These are phyloP conservation scores for Dysidea cf. avara DNA, from an alignment of 37 sponge, comb jelly and placozoan genomes.

Conservation along the genomic window DNA sequence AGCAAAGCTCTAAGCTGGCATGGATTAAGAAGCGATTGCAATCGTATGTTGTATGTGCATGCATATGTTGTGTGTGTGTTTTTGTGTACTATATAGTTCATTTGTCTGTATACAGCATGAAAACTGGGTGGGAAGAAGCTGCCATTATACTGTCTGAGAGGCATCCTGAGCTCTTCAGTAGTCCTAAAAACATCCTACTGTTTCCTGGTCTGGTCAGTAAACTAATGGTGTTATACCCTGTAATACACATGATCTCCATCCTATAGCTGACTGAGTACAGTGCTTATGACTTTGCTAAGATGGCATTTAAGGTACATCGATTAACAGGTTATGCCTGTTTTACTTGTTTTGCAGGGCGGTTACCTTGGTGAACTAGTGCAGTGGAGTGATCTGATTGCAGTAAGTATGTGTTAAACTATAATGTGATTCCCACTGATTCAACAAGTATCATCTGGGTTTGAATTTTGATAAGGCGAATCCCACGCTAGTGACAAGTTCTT, in stretches of 20 bases:
- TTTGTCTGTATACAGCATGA: no score
- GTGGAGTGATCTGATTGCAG: conserved; percentile 82
- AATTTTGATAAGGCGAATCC: no score
- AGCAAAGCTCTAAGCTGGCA: no score
- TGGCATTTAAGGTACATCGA: conserved; percentile 59
- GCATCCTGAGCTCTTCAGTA: conserved; percentile 40
- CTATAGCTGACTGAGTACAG: conserved; percentile 68
- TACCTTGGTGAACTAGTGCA: conserved; percentile 78
- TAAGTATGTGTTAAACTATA: conserved; percentile 19
- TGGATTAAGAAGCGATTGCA: no score
- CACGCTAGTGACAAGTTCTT: no score
- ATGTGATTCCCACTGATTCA: not conserved
- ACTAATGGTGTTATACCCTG: no score
- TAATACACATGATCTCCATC: not conserved
- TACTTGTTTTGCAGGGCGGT: conserved; percentile 47
- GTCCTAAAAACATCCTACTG: conserved; percentile 64
- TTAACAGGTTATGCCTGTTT: not conserved
- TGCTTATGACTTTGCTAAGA: conserved; percentile 76
- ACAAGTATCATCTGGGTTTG: not conserved
- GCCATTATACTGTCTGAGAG: not conserved
- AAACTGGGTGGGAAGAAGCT: conserved; percentile 40
- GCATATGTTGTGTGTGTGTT: no score
- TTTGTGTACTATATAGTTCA: no score
- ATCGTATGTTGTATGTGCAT: no score
- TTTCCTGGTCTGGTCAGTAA: conserved; percentile 81